These are phyloP conservation scores for Chelonia mydas DNA, from an alignment of 2,797 vertebrate species.

Conservation along the genomic window DNA sequence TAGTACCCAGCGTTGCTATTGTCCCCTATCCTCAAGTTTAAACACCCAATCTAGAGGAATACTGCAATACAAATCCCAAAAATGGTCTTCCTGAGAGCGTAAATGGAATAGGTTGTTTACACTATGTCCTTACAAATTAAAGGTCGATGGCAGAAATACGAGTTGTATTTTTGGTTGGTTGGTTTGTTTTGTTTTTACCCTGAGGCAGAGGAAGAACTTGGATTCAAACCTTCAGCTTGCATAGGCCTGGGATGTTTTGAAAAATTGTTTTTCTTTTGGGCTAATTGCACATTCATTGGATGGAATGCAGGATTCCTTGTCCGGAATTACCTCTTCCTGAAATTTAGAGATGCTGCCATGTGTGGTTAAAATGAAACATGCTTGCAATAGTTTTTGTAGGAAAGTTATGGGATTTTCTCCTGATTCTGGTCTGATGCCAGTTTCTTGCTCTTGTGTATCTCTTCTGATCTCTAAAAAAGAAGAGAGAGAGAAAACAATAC, in stretches of 20 bases:
- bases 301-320: conserved; percentile 30
- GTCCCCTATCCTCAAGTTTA: not conserved
- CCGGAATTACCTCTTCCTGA: conserved; percentile 33
- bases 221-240: conserved; percentile 6
- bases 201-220: not conserved
- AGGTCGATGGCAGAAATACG: not conserved
- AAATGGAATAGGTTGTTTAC: not conserved
- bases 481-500: not conserved
- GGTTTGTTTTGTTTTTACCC: not conserved
- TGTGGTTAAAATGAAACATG: conserved; percentile 58
- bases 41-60: not conserved
- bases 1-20: not conserved
- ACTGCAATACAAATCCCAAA: not conserved
- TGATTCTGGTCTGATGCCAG: conserved; percentile 8
- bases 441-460: not conserved
- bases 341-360: conserved; percentile 39
- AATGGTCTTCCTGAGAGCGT: not conserved
- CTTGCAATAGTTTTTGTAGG: conserved; percentile 54
- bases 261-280: conserved; percentile 62
- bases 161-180: not conserved
- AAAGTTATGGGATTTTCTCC: conserved; percentile 35
- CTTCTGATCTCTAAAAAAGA: not conserved
- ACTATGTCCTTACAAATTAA: conserved; percentile 32
- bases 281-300: not conserved
- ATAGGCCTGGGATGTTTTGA: conserved; percentile 39